Evolutionary conservation across 2,113 vertebrate genomes (phyloP).

Genomic region (Bombycilla garrulus): DNA sequence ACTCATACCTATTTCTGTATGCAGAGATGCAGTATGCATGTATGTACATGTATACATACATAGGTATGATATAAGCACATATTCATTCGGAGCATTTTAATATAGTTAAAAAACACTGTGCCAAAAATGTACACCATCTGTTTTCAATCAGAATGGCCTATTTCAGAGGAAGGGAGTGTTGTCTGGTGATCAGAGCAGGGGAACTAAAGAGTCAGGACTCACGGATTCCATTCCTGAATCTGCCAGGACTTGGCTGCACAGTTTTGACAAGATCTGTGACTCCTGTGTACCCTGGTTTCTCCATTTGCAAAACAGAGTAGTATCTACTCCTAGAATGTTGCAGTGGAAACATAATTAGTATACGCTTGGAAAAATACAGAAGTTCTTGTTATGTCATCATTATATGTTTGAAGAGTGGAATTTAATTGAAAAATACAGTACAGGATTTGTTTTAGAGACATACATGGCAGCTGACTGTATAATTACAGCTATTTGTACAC

Average conservation of each 20-base stretch:
- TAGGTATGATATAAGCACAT: constrained; percentile 58
- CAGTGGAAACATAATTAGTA: constrained; percentile 1
- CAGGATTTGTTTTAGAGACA: not conserved
- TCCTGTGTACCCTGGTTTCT: constrained; percentile 3
- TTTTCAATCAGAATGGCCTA: constrained; percentile 58
- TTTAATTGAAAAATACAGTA: constrained; percentile 1
- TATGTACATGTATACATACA: not conserved
- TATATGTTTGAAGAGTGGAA: not conserved
- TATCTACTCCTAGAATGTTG: not conserved
- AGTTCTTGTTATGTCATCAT: not conserved
- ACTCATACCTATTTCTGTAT: constrained; percentile 41
- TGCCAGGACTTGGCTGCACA: not conserved
- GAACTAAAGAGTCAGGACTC: constrained; percentile 41
- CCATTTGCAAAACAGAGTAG: not conserved
- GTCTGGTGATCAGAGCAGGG: constrained; percentile 49
- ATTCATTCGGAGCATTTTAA: constrained; percentile 62
- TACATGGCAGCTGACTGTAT: not conserved
- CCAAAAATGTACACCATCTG: constrained; percentile 56
- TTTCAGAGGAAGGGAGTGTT: constrained; percentile 61
- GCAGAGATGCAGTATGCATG: not conserved
- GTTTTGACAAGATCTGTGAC: constrained; percentile 21
- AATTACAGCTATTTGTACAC: constrained; percentile 20
- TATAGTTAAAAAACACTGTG: constrained; percentile 33
- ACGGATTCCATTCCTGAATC: constrained; percentile 28
- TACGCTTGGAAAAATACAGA: not conserved